These are phyloP conservation scores for Terrapene triunguis DNA, from an alignment of 2,113 vertebrate species.

Conservation along the genomic window DNA sequence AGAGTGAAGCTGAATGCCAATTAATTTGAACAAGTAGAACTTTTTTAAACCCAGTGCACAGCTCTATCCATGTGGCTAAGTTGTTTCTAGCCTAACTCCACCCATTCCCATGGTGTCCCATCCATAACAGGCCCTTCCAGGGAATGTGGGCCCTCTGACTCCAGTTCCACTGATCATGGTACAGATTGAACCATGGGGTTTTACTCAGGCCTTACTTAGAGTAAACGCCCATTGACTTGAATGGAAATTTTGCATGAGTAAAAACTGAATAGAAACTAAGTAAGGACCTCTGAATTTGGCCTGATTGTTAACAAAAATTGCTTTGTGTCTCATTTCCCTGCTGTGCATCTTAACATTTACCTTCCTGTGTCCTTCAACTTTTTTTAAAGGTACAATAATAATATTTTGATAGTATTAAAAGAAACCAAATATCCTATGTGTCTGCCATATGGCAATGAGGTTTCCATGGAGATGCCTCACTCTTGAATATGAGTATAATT, in stretches of 20 bases:
- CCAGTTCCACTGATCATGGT: not conserved
- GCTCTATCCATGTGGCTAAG: not conserved
- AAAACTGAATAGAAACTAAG: not conserved
- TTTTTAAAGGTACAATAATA: constrained; percentile 17
- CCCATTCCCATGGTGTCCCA: not conserved
- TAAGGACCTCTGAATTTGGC: not conserved
- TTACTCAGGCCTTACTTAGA: not conserved
- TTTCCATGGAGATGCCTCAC: constrained; percentile 76
- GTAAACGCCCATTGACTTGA: not conserved
- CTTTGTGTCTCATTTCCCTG: not conserved
- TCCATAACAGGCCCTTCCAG: not conserved
- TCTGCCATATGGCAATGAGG: constrained; percentile 62
- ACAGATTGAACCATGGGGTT: not conserved
- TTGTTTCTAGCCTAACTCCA: not conserved
- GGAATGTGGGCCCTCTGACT: not conserved
- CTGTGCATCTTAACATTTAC: constrained; percentile 3
- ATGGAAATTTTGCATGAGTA: not conserved
- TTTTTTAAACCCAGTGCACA: not conserved
- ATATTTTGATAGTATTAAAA: constrained; percentile 28
- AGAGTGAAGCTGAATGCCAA: not conserved
- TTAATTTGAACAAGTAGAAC: not conserved
- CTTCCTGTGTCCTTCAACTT: constrained; percentile 1
- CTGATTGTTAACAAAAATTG: constrained; percentile 14
- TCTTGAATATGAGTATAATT: constrained; percentile 68
- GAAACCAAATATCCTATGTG: too few relatives aligned